Base-by-base conservation (phyloP, 2,797 vertebrate species). In the Megaceryle alcyon region DNA sequence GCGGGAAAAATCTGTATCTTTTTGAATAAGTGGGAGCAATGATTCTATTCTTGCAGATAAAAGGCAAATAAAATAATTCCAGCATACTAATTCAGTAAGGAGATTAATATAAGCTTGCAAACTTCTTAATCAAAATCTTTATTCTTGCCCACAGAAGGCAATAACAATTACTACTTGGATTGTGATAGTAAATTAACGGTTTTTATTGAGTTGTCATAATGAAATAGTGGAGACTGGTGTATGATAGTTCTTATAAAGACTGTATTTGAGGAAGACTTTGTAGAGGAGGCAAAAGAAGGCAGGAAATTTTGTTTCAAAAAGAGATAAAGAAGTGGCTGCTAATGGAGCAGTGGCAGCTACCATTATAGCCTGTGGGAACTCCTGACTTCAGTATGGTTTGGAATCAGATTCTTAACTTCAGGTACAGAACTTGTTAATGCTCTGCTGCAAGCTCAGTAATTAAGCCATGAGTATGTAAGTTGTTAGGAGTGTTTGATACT, bases 31-130 rank as follows among this genome's bases (percentile, higher is more conserved):
- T 77, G 69, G 81, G 63, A 82, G 31, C 33, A 88, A 37, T 84
- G 73, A 92, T 94, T 96, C 70, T 86, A 21, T 95, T 82, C 82
- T 76, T 86, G 29, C 10, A 76, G 86, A 69, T 43, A 66, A 64
- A 72, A 90, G 35, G n/a, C 22, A 86, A 97, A 82, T 88, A 70
- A 26, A 86, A 57, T 70, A 65, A 6, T 64, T 92, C 88, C 90
- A 94, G 44, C 56, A 57, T 84, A 66, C 82, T 92, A 92, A 94
- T 91, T 96, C 82, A 79, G 63, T 95, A 94, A 96, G 92, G 54
- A 90, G 85, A 92, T 97, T 96, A 92, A 91, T 92, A 64, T 82
- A 94, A 91, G 66, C 80, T 90, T 92, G 70, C 59, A 70, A 86
- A 95, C 56, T 84, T 91, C 89, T 86, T 90, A 90, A 80, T 88